Conservation (phyloP, 2,888 invertebrate genomes). For the Machimus rusticus region DNA sequence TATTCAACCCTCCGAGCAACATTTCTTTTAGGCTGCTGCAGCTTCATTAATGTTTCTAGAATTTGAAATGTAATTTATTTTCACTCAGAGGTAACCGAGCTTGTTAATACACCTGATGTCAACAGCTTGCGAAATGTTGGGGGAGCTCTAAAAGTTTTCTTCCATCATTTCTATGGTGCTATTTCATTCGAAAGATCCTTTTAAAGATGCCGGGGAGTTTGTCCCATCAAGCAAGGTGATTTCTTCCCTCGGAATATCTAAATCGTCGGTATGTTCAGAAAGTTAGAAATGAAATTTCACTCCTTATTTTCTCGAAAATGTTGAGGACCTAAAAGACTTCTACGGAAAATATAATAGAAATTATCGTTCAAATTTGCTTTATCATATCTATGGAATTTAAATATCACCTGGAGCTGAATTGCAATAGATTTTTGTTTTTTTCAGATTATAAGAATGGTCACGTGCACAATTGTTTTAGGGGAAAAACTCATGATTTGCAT, state of each 20-base stretch:
- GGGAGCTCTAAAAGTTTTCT: background rate
- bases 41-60: conserved; percentile 30
- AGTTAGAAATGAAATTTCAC: background rate
- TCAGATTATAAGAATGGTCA: background rate
- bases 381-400: background rate
- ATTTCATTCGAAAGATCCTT: background rate
- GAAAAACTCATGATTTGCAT: too few species aligned
- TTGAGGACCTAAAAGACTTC: background rate
- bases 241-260: background rate
- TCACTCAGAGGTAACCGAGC: conserved; percentile 10
- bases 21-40: conserved; percentile 25
- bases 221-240: background rate
- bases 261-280: background rate
- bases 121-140: conserved; percentile 2
- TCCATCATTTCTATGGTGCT: background rate
- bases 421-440: background rate
- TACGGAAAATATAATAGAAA: background rate
- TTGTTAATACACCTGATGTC: conserved; percentile 31
- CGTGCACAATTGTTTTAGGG: background rate
- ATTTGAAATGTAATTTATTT: conserved; percentile 6
- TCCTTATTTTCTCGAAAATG: background rate
- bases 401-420: background rate
- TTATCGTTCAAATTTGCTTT: background rate
- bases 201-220: background rate
- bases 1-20: conserved; percentile 3